Conservation (phyloP, 2,888 invertebrate genomes). For the Dioctria rufipes region DNA sequence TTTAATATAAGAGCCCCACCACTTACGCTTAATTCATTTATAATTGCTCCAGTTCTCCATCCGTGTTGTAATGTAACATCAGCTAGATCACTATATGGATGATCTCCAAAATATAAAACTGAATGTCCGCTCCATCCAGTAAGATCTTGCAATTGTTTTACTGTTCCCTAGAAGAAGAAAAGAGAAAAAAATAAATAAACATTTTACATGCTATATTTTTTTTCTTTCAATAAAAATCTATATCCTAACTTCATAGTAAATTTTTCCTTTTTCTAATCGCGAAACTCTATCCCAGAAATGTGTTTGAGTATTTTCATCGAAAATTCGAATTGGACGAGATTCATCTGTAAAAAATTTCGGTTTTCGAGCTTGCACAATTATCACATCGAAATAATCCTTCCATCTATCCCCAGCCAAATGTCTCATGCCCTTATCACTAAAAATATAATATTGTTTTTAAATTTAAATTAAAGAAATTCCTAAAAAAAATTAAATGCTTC, state of each 20-base stretch:
- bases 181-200: not conserved
- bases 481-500: not conserved
- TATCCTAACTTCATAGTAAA: constrained; percentile 88
- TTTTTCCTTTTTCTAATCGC: constrained; percentile 86
- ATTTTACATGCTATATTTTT: not conserved
- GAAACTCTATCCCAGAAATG: constrained; percentile 94
- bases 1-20: not conserved
- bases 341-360: constrained; percentile 96
- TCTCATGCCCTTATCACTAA: constrained; percentile 91
- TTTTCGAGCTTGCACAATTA: constrained; percentile 95
- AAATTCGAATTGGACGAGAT: constrained; percentile 90
- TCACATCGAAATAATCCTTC: constrained; percentile 93
- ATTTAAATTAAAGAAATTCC: constrained; percentile 13
- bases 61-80: constrained; percentile 97
- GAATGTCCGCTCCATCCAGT: constrained; percentile 95
- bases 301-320: constrained; percentile 84
- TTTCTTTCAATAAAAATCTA: not conserved
- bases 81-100: constrained; percentile 97
- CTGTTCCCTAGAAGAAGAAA: constrained; percentile 81
- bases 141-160: constrained; percentile 90
- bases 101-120: constrained; percentile 97
- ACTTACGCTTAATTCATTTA: constrained; percentile 90
- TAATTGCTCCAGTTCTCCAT: constrained; percentile 98
- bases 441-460: constrained; percentile 26
- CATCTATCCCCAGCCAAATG: constrained; percentile 90